phyloP scores from a whole-genome alignment of 2,113 vertebrate species.

The Cheirogaleus medius region DNA sequence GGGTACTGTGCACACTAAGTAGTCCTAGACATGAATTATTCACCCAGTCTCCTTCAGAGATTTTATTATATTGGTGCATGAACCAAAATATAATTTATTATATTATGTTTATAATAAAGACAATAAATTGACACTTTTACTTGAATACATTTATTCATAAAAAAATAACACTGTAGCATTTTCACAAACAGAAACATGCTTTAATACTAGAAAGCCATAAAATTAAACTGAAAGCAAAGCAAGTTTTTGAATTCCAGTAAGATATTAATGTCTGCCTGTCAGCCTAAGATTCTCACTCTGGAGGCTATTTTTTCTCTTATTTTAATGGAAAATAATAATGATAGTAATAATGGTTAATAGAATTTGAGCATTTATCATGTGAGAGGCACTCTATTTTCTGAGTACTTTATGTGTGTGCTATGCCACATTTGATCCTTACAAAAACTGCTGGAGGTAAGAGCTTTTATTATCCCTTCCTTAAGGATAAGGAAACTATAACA shows the following conservation, averaged over 20 bases:
- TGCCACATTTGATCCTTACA: background rate
- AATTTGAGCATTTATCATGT: background rate
- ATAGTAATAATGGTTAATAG: background rate
- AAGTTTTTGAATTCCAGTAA: background rate
- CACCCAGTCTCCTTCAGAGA: background rate
- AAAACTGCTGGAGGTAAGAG: background rate
- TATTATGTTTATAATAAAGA: no score
- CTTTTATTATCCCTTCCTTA: background rate
- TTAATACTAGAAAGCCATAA: background rate
- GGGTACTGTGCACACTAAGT: fast-evolving
- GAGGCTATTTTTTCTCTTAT: background rate
- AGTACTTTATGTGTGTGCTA: background rate
- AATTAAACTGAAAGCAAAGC: background rate
- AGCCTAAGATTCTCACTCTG: background rate
- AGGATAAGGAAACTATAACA: background rate
- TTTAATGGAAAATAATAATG: background rate
- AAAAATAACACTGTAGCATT: background rate
- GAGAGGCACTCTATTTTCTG: background rate
- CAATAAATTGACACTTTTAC: background rate
- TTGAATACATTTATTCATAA: background rate
- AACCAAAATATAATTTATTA: background rate
- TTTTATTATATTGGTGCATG: background rate
- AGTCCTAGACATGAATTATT: background rate
- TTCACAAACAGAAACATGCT: background rate
- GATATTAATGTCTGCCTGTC: background rate